Evolutionary conservation across 2,888 invertebrate genomes (phyloP).

Genomic region (Encarsia formosa): DNA sequence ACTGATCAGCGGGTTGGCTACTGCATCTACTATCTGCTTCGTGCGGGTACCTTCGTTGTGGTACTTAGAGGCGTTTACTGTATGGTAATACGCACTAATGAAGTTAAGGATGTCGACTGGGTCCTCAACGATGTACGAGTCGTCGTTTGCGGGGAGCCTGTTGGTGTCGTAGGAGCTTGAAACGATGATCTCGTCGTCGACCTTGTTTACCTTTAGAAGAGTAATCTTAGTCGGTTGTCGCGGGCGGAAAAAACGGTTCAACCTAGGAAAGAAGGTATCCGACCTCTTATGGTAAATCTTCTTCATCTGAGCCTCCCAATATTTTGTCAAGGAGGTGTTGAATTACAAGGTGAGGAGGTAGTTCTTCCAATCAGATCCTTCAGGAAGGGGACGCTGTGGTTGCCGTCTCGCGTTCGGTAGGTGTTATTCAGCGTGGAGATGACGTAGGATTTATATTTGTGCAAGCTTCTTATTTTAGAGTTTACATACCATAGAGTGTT

Average conservation of each 20-base stretch:
- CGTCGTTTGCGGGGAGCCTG: neutral
- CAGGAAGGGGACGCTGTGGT: too few species aligned
- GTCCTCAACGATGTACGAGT: neutral
- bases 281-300: neutral
- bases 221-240: too few species aligned
- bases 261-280: neutral
- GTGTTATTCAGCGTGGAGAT: neutral
- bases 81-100: neutral
- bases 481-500: neutral
- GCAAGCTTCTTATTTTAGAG: neutral
- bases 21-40: neutral
- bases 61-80: neutral
- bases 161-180: too few species aligned
- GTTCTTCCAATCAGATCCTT: neutral
- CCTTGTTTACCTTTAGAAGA: neutral
- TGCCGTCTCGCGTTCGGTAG: too few species aligned
- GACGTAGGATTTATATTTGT: neutral
- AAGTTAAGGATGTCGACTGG: neutral
- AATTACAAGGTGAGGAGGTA: neutral
- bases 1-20: neutral
- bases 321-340: neutral
- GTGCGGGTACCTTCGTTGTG: constrained; percentile 1
- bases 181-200: neutral
- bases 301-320: neutral
- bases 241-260: neutral